Percentiles rank a stretch among this genome's conserved stretches.
phyloP scores from a whole-genome alignment of 2,797 vertebrate genomes.

The Triplophysa bombifrons region DNA sequence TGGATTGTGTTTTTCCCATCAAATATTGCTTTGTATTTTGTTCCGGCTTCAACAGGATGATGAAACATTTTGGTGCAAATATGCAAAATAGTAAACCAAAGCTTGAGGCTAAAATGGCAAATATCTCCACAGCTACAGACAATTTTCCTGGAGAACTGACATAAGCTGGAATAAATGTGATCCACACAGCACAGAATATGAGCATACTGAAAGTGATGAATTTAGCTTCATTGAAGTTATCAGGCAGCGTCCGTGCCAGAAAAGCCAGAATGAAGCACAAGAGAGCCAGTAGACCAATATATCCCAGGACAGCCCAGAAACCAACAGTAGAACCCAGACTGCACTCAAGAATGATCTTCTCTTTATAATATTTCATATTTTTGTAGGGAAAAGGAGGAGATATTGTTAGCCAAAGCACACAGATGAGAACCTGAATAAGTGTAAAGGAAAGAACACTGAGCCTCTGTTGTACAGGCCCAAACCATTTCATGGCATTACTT shows the following conservation, averaged over 20 bases:
- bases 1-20: neutral
- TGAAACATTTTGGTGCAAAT: neutral
- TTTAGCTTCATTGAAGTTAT: constrained; percentile 54
- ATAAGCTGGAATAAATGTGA: constrained; percentile 25
- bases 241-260: constrained; percentile 16
- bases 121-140: neutral
- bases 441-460: neutral
- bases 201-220: constrained; percentile 43
- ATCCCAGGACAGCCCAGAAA: neutral
- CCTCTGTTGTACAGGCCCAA: neutral
- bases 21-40: constrained; percentile 1
- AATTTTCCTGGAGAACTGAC: neutral
- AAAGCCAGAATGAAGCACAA: constrained; percentile 20
- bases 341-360: neutral
- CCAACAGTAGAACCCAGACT: neutral
- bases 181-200: constrained; percentile 48
- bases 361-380: neutral
- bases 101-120: neutral
- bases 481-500: neutral
- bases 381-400: neutral
- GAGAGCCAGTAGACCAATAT: neutral
- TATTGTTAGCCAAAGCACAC: neutral
- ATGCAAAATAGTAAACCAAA: neutral
- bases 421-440: neutral
- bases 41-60: neutral